These are phyloP conservation scores for Ascidia mentula DNA, from an alignment of 23 tunicate species.

Conservation along the genomic window DNA sequence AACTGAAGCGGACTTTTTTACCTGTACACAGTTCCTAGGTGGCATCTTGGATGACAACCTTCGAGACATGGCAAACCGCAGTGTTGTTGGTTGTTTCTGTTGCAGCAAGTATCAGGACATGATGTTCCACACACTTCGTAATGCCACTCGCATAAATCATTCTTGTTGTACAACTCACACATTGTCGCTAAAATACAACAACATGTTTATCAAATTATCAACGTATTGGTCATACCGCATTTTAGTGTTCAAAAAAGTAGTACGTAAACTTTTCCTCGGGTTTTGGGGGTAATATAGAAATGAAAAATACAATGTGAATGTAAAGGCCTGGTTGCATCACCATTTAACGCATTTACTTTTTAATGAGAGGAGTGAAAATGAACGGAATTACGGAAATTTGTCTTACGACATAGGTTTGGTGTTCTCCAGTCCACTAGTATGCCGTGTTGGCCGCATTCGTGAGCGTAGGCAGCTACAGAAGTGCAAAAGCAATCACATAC, in stretches of 20 bases:
- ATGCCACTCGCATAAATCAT: conserved; percentile 55
- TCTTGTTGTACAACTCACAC: conserved; percentile 52
- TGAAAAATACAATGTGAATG: too few species aligned
- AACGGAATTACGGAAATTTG: too few species aligned
- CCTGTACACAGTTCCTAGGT: conserved; percentile 35
- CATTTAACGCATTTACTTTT: too few species aligned
- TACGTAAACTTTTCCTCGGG: too few species aligned
- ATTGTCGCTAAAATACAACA: conserved; percentile 45
- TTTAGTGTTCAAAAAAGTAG: too few species aligned
- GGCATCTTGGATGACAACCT: conserved; percentile 63
- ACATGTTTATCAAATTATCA: too few species aligned
- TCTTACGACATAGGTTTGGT: conserved; percentile 47
- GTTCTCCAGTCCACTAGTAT: conserved; percentile 40
- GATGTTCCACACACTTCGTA: conserved; percentile 56
- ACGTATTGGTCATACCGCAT: too few species aligned
- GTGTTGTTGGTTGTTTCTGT: conserved; percentile 11
- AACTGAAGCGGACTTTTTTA: background rate
- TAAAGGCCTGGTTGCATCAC: too few species aligned
- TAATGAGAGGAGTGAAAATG: too few species aligned
- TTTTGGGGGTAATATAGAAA: too few species aligned
- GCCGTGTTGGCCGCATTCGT: conserved; percentile 41
- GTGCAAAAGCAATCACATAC: conserved; percentile 74
- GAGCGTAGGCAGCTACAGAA: conserved; percentile 54
- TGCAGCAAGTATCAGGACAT: conserved; percentile 67
- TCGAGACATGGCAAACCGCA: conserved; percentile 51